Base-by-base conservation (phyloP, 2,797 vertebrate species). In the Graptemys geographica region DNA sequence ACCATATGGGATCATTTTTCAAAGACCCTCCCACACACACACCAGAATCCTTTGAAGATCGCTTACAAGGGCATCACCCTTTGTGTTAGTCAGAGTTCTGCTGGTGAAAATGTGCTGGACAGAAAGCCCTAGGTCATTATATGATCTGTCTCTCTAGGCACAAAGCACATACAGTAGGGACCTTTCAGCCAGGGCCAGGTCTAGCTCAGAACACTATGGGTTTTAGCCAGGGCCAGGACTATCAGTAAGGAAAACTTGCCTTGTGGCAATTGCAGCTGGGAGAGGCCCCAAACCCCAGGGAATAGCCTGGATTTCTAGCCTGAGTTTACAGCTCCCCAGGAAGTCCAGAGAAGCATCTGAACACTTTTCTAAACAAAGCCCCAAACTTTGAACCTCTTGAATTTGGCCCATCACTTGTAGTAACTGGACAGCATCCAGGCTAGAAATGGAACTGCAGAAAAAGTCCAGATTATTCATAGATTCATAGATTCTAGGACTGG, bases 181-280 rank as follows among this genome's bases (percentile, higher is more conserved):
- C 81, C 72, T 89, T 51, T 84, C 87, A 90, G 44, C 7, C 74
- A 89, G 86, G 44, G 53, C 90, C 87, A 90, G 88, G 81, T 83
- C 69, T 49, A 18, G 69, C 31, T 18, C 49, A 89, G 69, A 82
- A 87, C 51, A 79, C 74, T 89, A 69, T 53, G 19, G 19, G 12
- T 23, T 37, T 95, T 33, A 62, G 59, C 76, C 76, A 72, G 27
- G 21, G 27, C 31, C 69, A 92, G 59, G 44, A 56, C n/a, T 69
- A 69, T 57, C 91, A 49, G 51, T 72, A 28, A 88, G 49, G 76
- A 92, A 83, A 87, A 55, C 1, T 33, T 5, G 55, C 51, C 51
- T 41, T 55, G 62, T n/a, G 44, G 12, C 23, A 28, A 87, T 94
- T 0, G 0, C 55, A 57, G 88, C 59, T 81, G 84, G 90, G 86